phyloP scores from a whole-genome alignment of 2,113 vertebrate genomes.

The Podarcis muralis region DNA sequence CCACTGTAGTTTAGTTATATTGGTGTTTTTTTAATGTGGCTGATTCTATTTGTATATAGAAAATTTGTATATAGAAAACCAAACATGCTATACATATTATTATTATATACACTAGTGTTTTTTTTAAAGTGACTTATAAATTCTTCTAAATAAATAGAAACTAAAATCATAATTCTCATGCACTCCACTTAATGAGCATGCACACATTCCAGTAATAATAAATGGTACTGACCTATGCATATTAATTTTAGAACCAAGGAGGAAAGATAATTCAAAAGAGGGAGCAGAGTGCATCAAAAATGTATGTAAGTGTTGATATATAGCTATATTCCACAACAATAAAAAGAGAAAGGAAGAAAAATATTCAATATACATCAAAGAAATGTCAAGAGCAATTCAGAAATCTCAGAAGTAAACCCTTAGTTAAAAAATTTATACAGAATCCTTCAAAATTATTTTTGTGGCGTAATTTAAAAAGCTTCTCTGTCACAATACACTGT shows the following conservation, averaged over 20 bases:
- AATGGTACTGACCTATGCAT: background rate
- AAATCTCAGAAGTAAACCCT: slow-evolving; percentile 19
- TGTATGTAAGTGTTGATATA: background rate
- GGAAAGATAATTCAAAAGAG: background rate
- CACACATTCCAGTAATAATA: too few relatives aligned
- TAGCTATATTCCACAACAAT: background rate
- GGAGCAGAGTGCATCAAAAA: background rate
- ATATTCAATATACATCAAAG: slow-evolving; percentile 15
- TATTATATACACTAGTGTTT: too few relatives aligned
- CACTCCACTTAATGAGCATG: background rate
- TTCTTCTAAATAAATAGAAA: too few relatives aligned
- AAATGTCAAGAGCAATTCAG: background rate
- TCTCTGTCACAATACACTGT: background rate
- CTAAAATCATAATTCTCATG: background rate
- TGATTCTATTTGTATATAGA: too few relatives aligned
- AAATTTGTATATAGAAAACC: too few relatives aligned
- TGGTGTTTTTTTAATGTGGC: too few relatives aligned
- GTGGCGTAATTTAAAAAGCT: background rate
- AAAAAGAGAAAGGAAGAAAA: background rate
- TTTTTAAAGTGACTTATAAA: too few relatives aligned
- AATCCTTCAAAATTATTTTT: slow-evolving; percentile 11
- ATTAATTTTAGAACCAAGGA: background rate
- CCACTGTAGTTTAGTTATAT: too few relatives aligned
- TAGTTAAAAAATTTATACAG: slow-evolving; percentile 13
- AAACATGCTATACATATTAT: too few relatives aligned